Conservation (phyloP, 35 echinoderm and acorn worm genomes). For the Lytechinus pictus region DNA sequence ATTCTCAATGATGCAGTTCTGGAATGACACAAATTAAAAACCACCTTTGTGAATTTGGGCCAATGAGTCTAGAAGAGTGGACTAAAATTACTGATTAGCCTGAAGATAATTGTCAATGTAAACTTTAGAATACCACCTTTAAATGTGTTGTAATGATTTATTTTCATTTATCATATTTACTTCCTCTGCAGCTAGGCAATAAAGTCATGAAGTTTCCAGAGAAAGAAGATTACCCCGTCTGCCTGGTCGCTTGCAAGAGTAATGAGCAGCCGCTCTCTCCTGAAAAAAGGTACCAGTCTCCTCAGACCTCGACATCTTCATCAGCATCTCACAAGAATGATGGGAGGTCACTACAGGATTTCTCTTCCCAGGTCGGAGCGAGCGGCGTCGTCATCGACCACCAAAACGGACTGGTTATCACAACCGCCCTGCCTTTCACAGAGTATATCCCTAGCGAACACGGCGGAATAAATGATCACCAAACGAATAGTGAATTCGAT, state of each 20-base stretch:
- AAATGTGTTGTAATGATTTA: no score
- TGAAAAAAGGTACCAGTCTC: background rate
- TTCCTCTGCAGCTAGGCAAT: background rate
- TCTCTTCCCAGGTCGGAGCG: background rate
- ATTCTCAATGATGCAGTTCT: no score
- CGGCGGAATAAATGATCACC: slow-evolving; percentile 44
- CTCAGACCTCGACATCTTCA: background rate
- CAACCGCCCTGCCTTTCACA: slow-evolving; percentile 54
- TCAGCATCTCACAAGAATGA: background rate
- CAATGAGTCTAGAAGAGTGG: no score
- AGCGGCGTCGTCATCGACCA: slow-evolving; percentile 60
- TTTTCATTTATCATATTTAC: background rate
- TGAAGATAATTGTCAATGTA: no score
- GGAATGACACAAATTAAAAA: no score
- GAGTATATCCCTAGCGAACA: slow-evolving; percentile 25
- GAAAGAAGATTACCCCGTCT: background rate
- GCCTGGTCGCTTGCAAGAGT: background rate
- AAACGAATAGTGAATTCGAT: background rate
- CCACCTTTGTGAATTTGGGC: no score
- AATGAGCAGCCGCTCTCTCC: background rate
- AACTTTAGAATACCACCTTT: no score
- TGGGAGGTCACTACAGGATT: background rate
- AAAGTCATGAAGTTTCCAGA: background rate
- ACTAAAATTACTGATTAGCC: no score
- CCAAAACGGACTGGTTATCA: slow-evolving; percentile 58